Base-by-base conservation (phyloP, 1,140 invertebrate genomes). In the Cydia fagiglandana region DNA sequence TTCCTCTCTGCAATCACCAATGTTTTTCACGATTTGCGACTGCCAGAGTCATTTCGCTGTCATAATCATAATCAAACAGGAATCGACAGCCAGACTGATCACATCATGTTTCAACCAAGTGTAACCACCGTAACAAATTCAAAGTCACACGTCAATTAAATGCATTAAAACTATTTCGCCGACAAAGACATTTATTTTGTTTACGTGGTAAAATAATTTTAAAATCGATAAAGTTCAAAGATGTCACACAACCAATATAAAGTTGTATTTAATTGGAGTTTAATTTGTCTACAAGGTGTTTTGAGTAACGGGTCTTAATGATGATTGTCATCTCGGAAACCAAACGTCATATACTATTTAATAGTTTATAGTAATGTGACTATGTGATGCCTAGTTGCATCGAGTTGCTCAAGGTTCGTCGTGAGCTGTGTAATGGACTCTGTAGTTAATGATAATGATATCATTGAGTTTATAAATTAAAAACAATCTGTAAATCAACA, bases 31-130 rank as follows among this genome's bases (percentile, higher is more conserved):
- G n/a, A n/a, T 61, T 61, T 61, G 53, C n/a, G 53, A 61, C 56
- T 61, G 17, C 17, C 20, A 61, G 6, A 61, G 56, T 24, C 17
- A 61, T 61, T 24, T 17, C n/a, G 53, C 53, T 17, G 9, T 61
- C 56, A 61, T 24, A 61, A 61, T 61, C 56, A 61, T 24, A 61
- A 61, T 61, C 56, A 61, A 24, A 61, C 56, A 61, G 17, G 15
- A n/a, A 24, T 10, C 56, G 56, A n/a, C 56, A 24, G 56, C 2
- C 7, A 61, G 5, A 61, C 0, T 12, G 4, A 10, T 0, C 56
- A 20, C 17, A 17, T 53, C 50, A n/a, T 53, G 17, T n/a, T 53
- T 17, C 50, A 53, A 17, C 38, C 38, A 10, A 38, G 7, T 38
- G 38, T 9, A 41, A 41, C 38, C 38, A 41, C 7, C 9, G 38